Evolutionary conservation across 1,140 invertebrate species (phyloP), one percentile per base, ranked within the genome.

Genomic region (Meloidogyne floridensis): DNA sequence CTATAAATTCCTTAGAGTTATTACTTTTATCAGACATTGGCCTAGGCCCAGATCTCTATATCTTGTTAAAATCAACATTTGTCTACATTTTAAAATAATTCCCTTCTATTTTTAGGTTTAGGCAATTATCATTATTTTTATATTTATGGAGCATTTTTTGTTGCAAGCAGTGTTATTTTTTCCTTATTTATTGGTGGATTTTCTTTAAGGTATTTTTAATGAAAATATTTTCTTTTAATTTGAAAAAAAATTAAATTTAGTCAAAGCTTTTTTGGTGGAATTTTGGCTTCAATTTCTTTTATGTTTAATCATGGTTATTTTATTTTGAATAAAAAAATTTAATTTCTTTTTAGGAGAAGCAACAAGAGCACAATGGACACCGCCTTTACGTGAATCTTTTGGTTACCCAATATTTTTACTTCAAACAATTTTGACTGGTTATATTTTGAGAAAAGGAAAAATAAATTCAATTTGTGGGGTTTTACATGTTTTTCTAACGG

Each of bases 331-430:
- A 10, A 72, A 42, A 11, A 15, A 15, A 71, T 5, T 18, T 7
- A 54, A 15, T 3, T 54, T 20, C 42, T 42, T 71, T 79, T 69
- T 10, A 79, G 77, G 92, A 4, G 94, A 95, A 90, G 92, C 92
- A 72, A 95, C 94, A 0, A 89, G 95, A 59, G 93, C 95, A 2
- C 94, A 94, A 88, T 95, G 94, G 94, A 93, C 94, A 0, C 94
- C 94, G 1, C 94, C 95, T 9, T 91, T 95, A 76, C 90, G 95
- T 80, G 95, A 96, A 91, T 94, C 93, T 85, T 94, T 95, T 90
- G 94, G 93, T 1, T 94, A 93, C 88, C 94, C 94, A 1, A 91
- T 93, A 77, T 90, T 93, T 82, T 86, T 93, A 6, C 77, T 91
- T 10, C 92, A 92, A 83, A 90, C 92, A 86, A 89, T 91, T 47